phyloP scores from a whole-genome alignment of 2,113 vertebrate species.

The Archilochus colubris region DNA sequence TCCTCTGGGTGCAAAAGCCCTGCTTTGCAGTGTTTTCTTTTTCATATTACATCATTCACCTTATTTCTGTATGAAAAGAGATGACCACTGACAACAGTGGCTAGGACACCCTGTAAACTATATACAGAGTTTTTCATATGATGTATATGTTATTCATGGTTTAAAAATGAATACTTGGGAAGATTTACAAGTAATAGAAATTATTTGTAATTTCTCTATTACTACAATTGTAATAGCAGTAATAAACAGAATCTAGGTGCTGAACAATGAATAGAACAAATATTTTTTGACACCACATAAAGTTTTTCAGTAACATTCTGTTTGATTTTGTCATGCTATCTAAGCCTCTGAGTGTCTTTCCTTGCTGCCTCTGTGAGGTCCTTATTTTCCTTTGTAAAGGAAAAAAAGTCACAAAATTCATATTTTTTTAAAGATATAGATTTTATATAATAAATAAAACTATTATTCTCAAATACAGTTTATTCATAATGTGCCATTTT shows the following conservation, averaged over 20 bases:
- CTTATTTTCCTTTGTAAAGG: neutral
- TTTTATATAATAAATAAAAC: neutral
- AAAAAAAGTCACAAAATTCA: neutral
- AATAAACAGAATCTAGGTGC: neutral
- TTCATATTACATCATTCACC: neutral
- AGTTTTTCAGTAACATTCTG: neutral
- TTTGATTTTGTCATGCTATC: neutral
- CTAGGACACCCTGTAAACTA: neutral
- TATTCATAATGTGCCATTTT: neutral
- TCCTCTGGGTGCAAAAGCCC: neutral
- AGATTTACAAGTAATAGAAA: neutral
- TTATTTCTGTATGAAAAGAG: neutral
- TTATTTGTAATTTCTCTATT: neutral
- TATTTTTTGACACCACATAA: neutral
- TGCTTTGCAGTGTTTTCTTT: neutral
- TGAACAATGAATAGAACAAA: neutral
- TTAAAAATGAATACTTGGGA: neutral
- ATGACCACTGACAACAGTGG: neutral
- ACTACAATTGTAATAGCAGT: no score
- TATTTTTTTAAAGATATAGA: neutral
- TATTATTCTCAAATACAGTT: neutral
- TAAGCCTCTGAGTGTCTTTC: neutral
- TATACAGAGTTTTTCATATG: neutral
- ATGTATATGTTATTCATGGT: neutral
- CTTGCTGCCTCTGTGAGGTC: neutral